Conservation (phyloP, 2,113 vertebrate species). For the Azemiops feae region DNA sequence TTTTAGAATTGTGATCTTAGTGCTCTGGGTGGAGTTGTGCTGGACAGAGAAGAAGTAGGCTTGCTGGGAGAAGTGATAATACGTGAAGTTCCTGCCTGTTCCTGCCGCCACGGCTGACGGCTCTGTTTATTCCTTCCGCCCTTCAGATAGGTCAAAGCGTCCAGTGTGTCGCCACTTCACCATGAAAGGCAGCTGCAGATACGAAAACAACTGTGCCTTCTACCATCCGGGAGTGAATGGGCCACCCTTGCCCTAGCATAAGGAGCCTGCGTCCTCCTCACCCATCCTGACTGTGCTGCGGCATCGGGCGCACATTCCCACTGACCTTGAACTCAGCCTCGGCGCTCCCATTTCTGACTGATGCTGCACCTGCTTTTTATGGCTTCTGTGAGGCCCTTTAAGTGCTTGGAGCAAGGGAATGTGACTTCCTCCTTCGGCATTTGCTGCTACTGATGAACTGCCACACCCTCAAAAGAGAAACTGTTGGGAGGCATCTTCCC, state of each 20-base stretch:
- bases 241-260: conserved; percentile 78
- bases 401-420: conserved; percentile 1
- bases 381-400: conserved; percentile 73
- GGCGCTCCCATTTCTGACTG: background rate
- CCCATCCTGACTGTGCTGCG: conserved; percentile 23
- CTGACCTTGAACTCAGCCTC: background rate
- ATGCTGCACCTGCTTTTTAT: conserved; percentile 49
- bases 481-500: background rate
- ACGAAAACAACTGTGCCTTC: conserved; percentile 92
- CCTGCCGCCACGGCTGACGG: background rate
- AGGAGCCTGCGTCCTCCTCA: background rate
- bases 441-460: conserved; percentile 35
- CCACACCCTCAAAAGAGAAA: background rate
- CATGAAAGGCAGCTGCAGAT: conserved; percentile 92
- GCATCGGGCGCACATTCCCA: conserved; percentile 2
- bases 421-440: background rate
- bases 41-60: background rate
- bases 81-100: background rate
- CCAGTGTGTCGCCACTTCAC: conserved; percentile 91
- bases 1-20: no score
- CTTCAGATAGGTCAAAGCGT: conserved; percentile 86
- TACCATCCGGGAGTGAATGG: conserved; percentile 91
- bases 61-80: background rate
- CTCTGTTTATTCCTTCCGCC: background rate
- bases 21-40: background rate